Evolutionary conservation across 2,797 vertebrate genomes (phyloP), one percentile per base, ranked within the genome.

Genomic region (Silurus lanzhouensis): DNA sequence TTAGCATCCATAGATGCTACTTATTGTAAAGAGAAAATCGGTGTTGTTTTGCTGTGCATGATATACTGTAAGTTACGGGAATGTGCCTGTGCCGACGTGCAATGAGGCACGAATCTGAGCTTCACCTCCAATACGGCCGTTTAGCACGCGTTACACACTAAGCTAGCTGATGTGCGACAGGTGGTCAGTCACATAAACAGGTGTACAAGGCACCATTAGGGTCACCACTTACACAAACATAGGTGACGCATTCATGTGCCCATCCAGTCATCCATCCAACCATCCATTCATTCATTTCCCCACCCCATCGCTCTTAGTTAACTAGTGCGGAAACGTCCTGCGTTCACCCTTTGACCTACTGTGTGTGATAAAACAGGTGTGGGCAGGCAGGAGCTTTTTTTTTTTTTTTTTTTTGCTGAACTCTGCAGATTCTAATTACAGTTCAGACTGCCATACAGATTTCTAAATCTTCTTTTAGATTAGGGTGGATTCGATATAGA

Each of bases 161-260:
- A 76, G 83, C 81, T 60, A 86, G 76, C 87, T 89, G 84, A 87
- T 63, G 52, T 60, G 88, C 57, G 89, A 84, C 88, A 90, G 87
- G 87, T 89, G 90, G 86, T 87, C 80, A 82, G 90, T 85, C 91
- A 91, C 93, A 92, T 90, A 91, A 92, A 91, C 93, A 93, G 92
- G 93, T 93, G 91, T 90, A 89, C 87, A 81, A 90, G 89, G 88
- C 89, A 92, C 90, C 88, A 89, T 89, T 87, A 85, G 89, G 92
- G 92, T 91, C 92, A 84, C 90, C 91, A 92, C 92, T 92, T 92
- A 91, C 91, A 90, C 80, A 86, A 90, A 92, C 92, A 91, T 88
- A 87, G 82, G 61, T 82, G 63, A 85, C 27, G 25, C 76, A 75
- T 48, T 83, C 76, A 46, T 74, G 76, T 81, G 58, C 76, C 81